Evolutionary conservation across 2,888 invertebrate genomes (phyloP), one percentile per base, ranked within the genome.

Genomic region (Morpho deidamia): DNA sequence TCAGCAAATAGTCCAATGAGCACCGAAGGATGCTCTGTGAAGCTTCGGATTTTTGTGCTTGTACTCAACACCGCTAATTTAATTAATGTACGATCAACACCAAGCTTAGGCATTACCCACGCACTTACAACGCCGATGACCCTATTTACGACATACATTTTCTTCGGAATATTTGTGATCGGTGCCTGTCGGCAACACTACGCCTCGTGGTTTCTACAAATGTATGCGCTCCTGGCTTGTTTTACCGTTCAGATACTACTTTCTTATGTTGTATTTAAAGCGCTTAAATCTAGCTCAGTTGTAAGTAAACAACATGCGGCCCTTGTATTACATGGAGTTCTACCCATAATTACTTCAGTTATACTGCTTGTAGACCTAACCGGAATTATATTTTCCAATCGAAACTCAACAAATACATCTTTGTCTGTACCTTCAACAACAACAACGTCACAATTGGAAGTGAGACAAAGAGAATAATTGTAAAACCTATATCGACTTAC

Each of bases 41-140:
- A 74, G 56, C 65, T 86, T 35, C 66, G 76, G 59, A 63, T 83
- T 51, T 64, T 84, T 12, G 64, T 69, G 7, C 65, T 85, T 23
- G 78, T 86, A 8, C 63, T 81, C 8, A 82, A 73, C 39, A 83
- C 83, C 7, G 80, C 77, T 5, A 65, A 81, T 52, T 56, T 83
- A 0, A 83, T 85, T 45, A 83, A 82, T 51, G 84, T 83, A 62
- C 69, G 79, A 50, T 60, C 76, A 11, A 79, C 82, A 1, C 64
- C 62, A 4, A 69, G 70, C 0, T 55, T 72, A 9, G 74, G 74
- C 7, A 64, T 75, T n/a, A 53, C 70, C 0, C 83, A 86, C 51
- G 73, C 84, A 1, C 49, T 83, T 7, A 41, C 76, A n/a, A 71
- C 76, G 7, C 86, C 87, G 1, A 58, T 76, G 7, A 68, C 82